phyloP scores from a whole-genome alignment of 2,113 vertebrate species.

The Enhydra lutris region DNA sequence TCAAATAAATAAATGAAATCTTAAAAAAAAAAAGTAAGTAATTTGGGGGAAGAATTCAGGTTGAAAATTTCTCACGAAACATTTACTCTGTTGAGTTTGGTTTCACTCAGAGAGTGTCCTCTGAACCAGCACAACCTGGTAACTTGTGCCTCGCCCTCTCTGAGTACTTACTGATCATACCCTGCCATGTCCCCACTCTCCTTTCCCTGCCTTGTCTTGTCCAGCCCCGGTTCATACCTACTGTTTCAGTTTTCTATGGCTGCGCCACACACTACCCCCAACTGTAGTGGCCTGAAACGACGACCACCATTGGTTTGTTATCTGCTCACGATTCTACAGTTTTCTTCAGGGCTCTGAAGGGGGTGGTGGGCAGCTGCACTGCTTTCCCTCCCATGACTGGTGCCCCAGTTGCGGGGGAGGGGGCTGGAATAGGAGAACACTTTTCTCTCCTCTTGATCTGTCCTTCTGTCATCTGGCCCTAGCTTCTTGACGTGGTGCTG shows the following conservation, averaged over 20 bases:
- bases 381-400: background rate
- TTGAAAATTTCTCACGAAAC: background rate
- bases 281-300: background rate
- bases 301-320: background rate
- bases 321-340: background rate
- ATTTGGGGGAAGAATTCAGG: background rate
- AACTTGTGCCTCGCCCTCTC: background rate
- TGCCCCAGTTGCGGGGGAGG: background rate
- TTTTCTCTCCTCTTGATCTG: background rate
- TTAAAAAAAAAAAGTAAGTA: background rate
- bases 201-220: background rate
- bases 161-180: background rate
- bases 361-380: background rate
- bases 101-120: background rate
- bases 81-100: background rate
- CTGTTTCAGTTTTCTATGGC: background rate
- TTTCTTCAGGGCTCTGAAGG: slow-evolving; percentile 43
- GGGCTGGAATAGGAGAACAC: background rate
- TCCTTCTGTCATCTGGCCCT: background rate
- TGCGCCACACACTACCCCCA: background rate
- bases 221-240: background rate
- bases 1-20: too few relatives aligned
- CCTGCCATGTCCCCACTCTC: background rate
- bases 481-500: background rate
- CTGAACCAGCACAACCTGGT: background rate